Evolutionary conservation across 2,888 invertebrate genomes (phyloP).

Genomic region (Dyspetes luteomarginatus): DNA sequence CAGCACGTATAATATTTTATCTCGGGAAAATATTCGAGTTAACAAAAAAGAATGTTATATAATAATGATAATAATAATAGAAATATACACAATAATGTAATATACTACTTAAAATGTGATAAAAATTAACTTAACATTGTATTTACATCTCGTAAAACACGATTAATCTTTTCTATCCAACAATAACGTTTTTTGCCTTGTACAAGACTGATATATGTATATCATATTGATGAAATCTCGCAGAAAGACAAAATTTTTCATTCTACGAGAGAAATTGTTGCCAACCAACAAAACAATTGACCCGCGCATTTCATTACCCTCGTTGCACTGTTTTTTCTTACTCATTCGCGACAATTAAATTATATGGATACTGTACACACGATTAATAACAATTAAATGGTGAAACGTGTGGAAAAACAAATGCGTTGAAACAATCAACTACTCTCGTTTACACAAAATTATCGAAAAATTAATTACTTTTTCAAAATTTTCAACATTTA

Average conservation of each 20-base stretch:
- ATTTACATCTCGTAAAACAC: constrained; percentile 58
- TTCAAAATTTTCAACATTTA: background rate
- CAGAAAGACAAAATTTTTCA: background rate
- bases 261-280: constrained; percentile 3
- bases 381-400: constrained; percentile 38
- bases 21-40: constrained; percentile 35
- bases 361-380: constrained; percentile 35
- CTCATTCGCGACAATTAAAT: constrained; percentile 1
- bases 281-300: too few species aligned
- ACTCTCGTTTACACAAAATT: background rate
- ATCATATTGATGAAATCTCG: constrained; percentile 5
- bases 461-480: too few species aligned
- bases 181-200: constrained; percentile 8
- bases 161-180: constrained; percentile 51
- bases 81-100: constrained; percentile 53
- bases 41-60: too few species aligned
- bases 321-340: background rate
- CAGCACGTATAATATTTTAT: constrained; percentile 37
- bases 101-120: constrained; percentile 46
- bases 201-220: constrained; percentile 10
- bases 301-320: too few species aligned
- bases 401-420: constrained; percentile 3
- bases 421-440: background rate
- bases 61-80: constrained; percentile 32
- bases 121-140: constrained; percentile 56